phyloP scores from a whole-genome alignment of 2,113 vertebrate genomes.

The Crotalus helleri region DNA sequence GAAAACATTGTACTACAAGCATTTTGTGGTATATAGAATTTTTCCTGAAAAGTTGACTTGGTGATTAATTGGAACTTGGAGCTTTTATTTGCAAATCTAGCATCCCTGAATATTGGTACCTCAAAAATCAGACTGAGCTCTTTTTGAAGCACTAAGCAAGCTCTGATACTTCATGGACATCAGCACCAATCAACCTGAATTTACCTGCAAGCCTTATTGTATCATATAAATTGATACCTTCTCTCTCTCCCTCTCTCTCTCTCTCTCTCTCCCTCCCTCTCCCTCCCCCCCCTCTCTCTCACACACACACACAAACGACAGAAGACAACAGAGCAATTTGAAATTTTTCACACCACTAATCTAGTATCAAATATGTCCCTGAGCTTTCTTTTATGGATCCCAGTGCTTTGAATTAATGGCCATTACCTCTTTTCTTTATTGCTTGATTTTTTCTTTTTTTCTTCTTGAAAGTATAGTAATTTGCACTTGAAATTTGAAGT shows the following conservation, averaged over 20 bases:
- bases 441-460: neutral
- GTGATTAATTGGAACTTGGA: constrained; percentile 4
- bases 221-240: neutral
- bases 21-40: neutral
- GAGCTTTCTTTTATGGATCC: constrained; percentile 26
- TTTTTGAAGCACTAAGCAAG: neutral
- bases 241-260: neutral
- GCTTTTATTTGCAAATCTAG: neutral
- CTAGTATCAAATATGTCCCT: constrained; percentile 29
- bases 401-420: constrained; percentile 21
- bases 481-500: neutral
- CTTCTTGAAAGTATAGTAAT: neutral
- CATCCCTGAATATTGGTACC: constrained; percentile 21
- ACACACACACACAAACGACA: neutral
- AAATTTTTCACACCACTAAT: constrained; percentile 34
- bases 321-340: constrained; percentile 20
- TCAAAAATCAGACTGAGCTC: neutral
- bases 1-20: neutral
- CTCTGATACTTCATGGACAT: constrained; percentile 21
- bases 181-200: constrained; percentile 28
- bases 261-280: neutral
- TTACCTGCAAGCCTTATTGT: constrained; percentile 17
- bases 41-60: neutral
- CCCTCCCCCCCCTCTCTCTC: too few species aligned
- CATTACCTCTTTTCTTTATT: constrained; percentile 31